Conservation (phyloP, 2,113 vertebrate species). For the Perca schrenkii region DNA sequence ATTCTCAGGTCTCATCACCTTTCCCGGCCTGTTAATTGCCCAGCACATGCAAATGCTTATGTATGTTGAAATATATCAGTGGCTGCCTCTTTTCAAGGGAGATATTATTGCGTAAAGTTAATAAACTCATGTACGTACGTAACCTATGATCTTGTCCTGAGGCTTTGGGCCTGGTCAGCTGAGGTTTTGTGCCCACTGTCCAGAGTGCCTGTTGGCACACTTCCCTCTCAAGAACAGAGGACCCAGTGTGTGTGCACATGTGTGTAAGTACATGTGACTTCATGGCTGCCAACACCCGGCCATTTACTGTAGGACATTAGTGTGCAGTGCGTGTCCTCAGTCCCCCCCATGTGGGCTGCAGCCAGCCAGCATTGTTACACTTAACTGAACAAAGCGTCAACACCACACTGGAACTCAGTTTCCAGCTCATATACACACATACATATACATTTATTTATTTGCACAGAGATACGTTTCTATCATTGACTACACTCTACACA, state of each 20-base stretch:
- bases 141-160: conserved; percentile 15
- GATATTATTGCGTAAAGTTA: not conserved
- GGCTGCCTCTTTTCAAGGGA: not conserved
- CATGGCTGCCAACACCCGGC: conserved; percentile 54
- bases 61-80: not conserved
- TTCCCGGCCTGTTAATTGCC: not conserved
- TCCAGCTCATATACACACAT: not conserved
- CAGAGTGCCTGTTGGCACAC: conserved; percentile 41
- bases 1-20: not conserved
- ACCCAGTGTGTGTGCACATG: not conserved
- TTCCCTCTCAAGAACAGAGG: conserved; percentile 53
- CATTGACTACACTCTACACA: not conserved
- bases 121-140: not conserved
- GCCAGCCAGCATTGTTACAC: conserved; percentile 21
- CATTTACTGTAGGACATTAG: conserved; percentile 46
- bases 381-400: conserved; percentile 23
- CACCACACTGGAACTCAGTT: conserved; percentile 29
- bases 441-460: not conserved
- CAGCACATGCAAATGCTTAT: not conserved
- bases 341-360: conserved; percentile 34
- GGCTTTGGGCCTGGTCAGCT: conserved; percentile 29
- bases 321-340: conserved; percentile 44
- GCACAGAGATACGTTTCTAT: not conserved
- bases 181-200: conserved; percentile 38
- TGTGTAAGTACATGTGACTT: conserved; percentile 40